Evolutionary conservation across 2,797 vertebrate genomes (phyloP).

Genomic region (Erethizon dorsatum): DNA sequence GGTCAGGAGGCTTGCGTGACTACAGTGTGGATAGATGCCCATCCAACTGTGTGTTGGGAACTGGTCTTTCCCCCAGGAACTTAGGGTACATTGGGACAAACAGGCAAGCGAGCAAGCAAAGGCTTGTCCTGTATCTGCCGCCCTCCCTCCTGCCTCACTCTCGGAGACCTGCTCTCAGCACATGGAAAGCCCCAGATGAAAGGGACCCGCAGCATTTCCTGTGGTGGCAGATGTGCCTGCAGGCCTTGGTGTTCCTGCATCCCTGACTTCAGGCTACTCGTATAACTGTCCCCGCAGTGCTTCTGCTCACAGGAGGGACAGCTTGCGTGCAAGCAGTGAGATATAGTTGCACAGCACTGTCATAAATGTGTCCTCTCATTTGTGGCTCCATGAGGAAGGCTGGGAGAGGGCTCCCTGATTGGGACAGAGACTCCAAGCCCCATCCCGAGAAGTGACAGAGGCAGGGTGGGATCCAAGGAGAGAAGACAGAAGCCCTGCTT

Average conservation of each 20-base stretch:
- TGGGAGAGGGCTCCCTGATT: fast-evolving
- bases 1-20: neutral
- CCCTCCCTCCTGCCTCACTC: neutral
- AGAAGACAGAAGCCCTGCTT: neutral
- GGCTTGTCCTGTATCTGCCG: fast-evolving
- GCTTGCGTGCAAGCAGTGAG: neutral
- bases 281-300: fast-evolving
- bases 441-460: neutral
- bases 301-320: neutral
- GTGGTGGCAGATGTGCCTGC: neutral
- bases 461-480: neutral
- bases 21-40: neutral
- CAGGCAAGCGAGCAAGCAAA: neutral
- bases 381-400: neutral
- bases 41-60: neutral
- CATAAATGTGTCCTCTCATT: neutral
- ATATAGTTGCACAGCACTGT: neutral
- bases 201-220: neutral
- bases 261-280: neutral
- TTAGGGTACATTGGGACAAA: neutral
- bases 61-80: neutral
- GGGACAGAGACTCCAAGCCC: neutral
- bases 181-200: conserved; percentile 40
- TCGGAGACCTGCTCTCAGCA: conserved; percentile 1
- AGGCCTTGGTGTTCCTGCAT: neutral